Evolutionary conservation across 1,140 invertebrate genomes (phyloP).

Genomic region (Piezodorus guildinii): DNA sequence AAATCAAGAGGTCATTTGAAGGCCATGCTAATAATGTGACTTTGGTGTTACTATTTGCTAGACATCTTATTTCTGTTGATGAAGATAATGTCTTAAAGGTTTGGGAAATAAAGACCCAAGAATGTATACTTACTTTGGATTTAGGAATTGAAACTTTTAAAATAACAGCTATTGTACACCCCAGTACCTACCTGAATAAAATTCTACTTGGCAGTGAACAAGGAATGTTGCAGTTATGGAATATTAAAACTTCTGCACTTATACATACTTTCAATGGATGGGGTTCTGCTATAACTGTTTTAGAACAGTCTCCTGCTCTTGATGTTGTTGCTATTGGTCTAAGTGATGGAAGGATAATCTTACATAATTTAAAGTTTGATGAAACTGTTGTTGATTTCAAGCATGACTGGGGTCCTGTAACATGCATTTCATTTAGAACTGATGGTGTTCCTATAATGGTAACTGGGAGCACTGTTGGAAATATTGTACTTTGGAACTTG

Average conservation of each 20-base stretch:
- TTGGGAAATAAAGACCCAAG: constrained; percentile 73
- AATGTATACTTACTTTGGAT: constrained; percentile 50
- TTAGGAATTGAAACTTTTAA: constrained; percentile 62
- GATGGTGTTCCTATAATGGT: constrained; percentile 80
- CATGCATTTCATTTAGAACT: constrained; percentile 71
- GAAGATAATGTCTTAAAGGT: constrained; percentile 61
- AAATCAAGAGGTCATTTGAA: constrained; percentile 70
- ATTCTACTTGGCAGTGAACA: constrained; percentile 83
- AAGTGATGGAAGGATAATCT: constrained; percentile 62
- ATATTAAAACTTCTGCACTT: constrained; percentile 65
- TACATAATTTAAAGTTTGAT: constrained; percentile 84
- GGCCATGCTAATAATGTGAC: constrained; percentile 63
- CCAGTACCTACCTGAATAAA: constrained; percentile 88
- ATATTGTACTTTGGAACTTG: constrained; percentile 89
- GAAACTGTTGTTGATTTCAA: constrained; percentile 71
- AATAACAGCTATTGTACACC: constrained; percentile 72
- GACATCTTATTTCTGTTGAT: constrained; percentile 77
- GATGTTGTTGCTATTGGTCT: constrained; percentile 84
- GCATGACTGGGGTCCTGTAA: constrained; percentile 88
- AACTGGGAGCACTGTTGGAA: constrained; percentile 62
- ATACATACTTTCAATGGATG: constrained; percentile 75
- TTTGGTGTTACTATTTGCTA: constrained; percentile 74
- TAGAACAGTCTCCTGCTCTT: constrained; percentile 76
- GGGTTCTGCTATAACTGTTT: constrained; percentile 50
- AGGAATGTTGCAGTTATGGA: constrained; percentile 82